Percentiles rank a stretch among this genome's conserved stretches.
Evolutionary conservation across 2,888 invertebrate species (phyloP).

Genomic region (Melolontha melolontha): DNA sequence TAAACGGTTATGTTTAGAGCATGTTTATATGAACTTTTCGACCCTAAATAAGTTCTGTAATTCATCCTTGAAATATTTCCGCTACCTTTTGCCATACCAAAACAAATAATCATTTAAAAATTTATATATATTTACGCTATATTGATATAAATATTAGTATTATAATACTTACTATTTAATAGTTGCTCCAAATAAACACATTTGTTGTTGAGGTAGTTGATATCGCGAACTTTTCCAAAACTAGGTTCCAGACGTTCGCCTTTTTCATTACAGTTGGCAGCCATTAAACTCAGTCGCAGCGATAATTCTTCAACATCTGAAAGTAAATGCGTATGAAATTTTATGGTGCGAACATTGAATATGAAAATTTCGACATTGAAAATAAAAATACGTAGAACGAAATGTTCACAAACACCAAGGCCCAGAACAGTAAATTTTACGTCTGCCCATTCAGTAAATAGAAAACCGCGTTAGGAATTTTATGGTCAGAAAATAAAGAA

Average conservation of each 20-base stretch:
- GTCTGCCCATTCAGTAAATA: background rate
- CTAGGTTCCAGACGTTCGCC: conserved; percentile 64
- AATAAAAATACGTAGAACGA: background rate
- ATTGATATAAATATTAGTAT: background rate
- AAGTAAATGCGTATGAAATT: conserved; percentile 52
- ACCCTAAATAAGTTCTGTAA: no score
- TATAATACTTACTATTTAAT: conserved; percentile 64
- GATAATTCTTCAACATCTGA: conserved; percentile 80
- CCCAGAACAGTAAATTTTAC: no score
- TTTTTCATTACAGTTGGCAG: conserved; percentile 66
- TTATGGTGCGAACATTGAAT: background rate
- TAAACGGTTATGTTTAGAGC: no score
- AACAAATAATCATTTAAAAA: no score
- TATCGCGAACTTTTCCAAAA: conserved; percentile 64
- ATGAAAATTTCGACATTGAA: background rate
- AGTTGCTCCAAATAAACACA: conserved; percentile 71
- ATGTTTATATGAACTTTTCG: no score
- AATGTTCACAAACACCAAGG: background rate
- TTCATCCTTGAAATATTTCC: no score
- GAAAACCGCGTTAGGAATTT: background rate
- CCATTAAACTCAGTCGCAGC: conserved; percentile 76
- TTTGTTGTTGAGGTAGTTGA: conserved; percentile 68
- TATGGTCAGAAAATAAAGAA: conserved; percentile 1
- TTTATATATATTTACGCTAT: no score
- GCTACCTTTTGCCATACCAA: no score